Percentiles rank a stretch among this genome's conserved stretches.
Conservation (phyloP, 2,797 vertebrate genomes). For the Thalassophryne amazonica region DNA sequence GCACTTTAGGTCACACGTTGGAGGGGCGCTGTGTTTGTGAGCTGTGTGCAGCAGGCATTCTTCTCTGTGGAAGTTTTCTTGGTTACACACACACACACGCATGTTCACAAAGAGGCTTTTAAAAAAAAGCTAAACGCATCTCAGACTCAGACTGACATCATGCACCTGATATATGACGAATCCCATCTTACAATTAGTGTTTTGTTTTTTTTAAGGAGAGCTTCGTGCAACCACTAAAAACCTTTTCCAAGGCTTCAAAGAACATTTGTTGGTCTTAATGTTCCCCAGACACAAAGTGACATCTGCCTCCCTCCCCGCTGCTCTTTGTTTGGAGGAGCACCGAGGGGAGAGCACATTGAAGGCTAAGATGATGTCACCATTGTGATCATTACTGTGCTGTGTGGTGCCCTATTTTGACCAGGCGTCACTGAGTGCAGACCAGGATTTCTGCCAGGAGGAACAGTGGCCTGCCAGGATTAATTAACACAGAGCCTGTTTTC, state of each 20-base stretch:
- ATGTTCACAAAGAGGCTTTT: too few relatives aligned
- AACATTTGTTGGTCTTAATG: conserved; percentile 74
- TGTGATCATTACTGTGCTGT: conserved; percentile 73
- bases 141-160: too few relatives aligned
- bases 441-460: conserved; percentile 73
- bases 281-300: conserved; percentile 76
- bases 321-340: conserved; percentile 74
- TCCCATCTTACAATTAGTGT: conserved; percentile 16
- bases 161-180: background rate
- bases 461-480: conserved; percentile 78
- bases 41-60: conserved; percentile 56
- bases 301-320: conserved; percentile 75
- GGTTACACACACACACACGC: background rate
- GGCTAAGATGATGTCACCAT: conserved; percentile 77
- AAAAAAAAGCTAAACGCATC: too few relatives aligned
- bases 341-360: conserved; percentile 68
- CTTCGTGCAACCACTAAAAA: conserved; percentile 45
- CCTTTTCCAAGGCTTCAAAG: conserved; percentile 42
- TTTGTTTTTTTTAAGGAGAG: too few relatives aligned
- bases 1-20: conserved; percentile 68
- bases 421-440: conserved; percentile 72
- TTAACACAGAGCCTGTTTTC: conserved; percentile 71
- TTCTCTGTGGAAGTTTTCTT: conserved; percentile 10
- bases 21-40: conserved; percentile 48
- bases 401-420: conserved; percentile 81